Evolutionary conservation across 2,888 invertebrate genomes (phyloP).

Genomic region (Sthenelais limicola): DNA sequence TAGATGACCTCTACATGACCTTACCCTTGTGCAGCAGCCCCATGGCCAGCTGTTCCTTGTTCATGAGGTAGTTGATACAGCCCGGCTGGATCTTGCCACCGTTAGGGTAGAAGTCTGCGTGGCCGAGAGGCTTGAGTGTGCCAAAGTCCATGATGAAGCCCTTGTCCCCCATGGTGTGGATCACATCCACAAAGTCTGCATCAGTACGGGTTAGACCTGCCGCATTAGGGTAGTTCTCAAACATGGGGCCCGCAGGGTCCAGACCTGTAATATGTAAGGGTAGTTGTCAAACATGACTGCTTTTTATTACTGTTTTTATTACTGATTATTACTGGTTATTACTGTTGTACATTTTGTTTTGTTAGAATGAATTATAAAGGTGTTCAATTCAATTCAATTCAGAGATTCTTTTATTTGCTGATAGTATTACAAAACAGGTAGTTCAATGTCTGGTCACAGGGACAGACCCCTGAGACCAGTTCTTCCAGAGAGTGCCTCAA

Average conservation of each 20-base stretch:
- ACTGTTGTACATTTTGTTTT: too few relatives aligned
- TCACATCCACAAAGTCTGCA: constrained; percentile 89
- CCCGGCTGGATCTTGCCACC: constrained; percentile 72
- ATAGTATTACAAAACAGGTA: too few relatives aligned
- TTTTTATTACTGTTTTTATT: too few relatives aligned
- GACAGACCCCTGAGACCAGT: too few relatives aligned
- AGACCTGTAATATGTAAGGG: constrained; percentile 17
- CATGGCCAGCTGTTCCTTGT: neutral
- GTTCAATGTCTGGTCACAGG: too few relatives aligned
- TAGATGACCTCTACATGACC: neutral
- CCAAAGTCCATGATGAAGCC: constrained; percentile 45
- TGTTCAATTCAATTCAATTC: too few relatives aligned
- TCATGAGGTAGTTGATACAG: constrained; percentile 55
- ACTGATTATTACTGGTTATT: too few relatives aligned
- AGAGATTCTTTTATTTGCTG: too few relatives aligned
- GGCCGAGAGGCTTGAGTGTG: constrained; percentile 34
- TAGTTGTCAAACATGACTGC: too few relatives aligned
- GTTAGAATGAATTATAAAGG: too few relatives aligned
- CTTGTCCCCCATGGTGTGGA: constrained; percentile 85
- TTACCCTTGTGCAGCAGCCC: neutral
- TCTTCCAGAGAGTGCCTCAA: too few relatives aligned
- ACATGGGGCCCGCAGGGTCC: constrained; percentile 92
- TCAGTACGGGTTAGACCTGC: constrained; percentile 87
- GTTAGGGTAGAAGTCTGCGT: constrained; percentile 71
- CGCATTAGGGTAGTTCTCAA: constrained; percentile 85